Conservation (phyloP, 2,797 vertebrate species). For the Peromyscus nudipes region DNA sequence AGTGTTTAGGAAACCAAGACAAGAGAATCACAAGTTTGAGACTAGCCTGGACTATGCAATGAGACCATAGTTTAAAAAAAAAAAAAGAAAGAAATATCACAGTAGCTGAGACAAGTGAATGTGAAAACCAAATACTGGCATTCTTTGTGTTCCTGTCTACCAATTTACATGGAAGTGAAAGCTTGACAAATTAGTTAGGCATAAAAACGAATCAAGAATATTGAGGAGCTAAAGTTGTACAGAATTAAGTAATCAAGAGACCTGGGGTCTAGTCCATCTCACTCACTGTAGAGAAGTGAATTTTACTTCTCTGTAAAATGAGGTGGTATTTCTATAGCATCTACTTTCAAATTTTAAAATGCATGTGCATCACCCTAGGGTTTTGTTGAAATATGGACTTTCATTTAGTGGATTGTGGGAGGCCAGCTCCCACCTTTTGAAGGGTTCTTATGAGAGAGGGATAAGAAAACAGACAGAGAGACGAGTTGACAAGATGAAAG, state of each 20-base stretch:
- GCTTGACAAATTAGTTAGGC: neutral
- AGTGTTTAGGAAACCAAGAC: neutral
- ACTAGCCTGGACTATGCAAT: neutral
- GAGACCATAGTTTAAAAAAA: neutral
- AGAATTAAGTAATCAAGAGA: neutral
- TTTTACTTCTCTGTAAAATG: neutral
- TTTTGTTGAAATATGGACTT: neutral
- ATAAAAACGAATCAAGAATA: neutral
- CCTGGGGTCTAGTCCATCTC: neutral
- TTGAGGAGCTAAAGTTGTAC: neutral
- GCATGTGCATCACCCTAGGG: neutral
- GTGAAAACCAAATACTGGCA: conserved; percentile 8
- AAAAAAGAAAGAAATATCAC: neutral
- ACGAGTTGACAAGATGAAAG: no score
- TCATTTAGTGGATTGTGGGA: neutral
- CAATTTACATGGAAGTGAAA: neutral
- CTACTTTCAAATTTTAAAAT: neutral
- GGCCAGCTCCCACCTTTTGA: no score
- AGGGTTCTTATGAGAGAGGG: no score
- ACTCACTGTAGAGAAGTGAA: neutral
- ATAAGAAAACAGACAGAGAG: no score
- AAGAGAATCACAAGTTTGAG: neutral
- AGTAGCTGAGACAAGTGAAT: neutral
- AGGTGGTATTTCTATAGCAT: neutral
- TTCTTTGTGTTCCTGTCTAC: neutral